Conservation (phyloP, 1,140 invertebrate species). For the Drosophila setifemur region DNA sequence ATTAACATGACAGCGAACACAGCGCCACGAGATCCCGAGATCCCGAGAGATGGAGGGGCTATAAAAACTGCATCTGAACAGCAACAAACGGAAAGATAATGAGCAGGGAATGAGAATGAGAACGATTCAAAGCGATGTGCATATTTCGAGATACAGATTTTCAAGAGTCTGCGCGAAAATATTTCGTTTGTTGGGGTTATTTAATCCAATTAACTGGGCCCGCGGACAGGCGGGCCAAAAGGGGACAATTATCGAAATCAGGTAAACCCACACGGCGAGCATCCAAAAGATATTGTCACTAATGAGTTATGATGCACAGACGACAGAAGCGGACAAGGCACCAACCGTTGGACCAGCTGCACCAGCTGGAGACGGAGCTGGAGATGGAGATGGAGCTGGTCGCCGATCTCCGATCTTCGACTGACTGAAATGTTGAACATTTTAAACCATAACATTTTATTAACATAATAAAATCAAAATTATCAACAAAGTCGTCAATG, state of each 20-base stretch:
- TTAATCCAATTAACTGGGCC: conserved; percentile 81
- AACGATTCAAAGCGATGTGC: conserved; percentile 73
- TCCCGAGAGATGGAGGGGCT: conserved; percentile 30
- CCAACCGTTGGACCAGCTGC: conserved; percentile 40
- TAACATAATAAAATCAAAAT: conserved; percentile 82
- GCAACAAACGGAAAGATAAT: conserved; percentile 56
- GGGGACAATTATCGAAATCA: conserved; percentile 78
- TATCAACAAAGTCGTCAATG: conserved; percentile 82
- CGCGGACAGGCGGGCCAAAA: conserved; percentile 15
- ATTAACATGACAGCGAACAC: conserved; percentile 81
- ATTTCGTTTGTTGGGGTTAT: conserved; percentile 65
- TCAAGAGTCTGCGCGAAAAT: conserved; percentile 53
- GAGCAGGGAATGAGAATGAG: conserved; percentile 35
- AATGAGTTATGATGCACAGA: conserved; percentile 81
- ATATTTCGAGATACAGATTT: conserved; percentile 71
- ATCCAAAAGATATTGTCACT: conserved; percentile 68
- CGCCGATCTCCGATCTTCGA: conserved; percentile 12
- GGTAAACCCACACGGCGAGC: conserved; percentile 68
- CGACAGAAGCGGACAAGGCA: conserved; percentile 47
- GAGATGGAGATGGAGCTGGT: no score
- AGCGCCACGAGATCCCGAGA: conserved; percentile 72
- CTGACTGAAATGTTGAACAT: conserved; percentile 72
- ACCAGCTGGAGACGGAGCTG: conserved; percentile 47
- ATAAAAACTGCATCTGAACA: conserved; percentile 39
- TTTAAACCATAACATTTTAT: conserved; percentile 82